Conservation (phyloP, 2,888 invertebrate species). For the Gymnocheta viridis region DNA sequence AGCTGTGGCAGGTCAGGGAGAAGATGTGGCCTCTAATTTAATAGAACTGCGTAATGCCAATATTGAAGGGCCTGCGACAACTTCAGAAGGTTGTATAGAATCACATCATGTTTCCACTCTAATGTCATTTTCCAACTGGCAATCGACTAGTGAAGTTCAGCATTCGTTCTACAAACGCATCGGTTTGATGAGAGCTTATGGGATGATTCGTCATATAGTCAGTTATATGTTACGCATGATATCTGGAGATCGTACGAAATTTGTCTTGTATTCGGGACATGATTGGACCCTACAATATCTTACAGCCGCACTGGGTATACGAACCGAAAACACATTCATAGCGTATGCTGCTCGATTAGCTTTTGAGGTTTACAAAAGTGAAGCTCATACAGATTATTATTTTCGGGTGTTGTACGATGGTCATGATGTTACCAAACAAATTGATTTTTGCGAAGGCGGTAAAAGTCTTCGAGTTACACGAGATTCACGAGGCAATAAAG, state of each 20-base stretch:
- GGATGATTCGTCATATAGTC: constrained; percentile 91
- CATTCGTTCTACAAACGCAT: constrained; percentile 85
- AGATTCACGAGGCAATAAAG: constrained; percentile 82
- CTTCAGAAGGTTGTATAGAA: constrained; percentile 84
- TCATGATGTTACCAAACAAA: constrained; percentile 90
- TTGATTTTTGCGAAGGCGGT: constrained; percentile 89
- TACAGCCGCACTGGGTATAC: constrained; percentile 89
- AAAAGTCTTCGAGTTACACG: constrained; percentile 84
- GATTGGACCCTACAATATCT: constrained; percentile 94
- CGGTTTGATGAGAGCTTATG: constrained; percentile 90
- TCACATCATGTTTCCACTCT: constrained; percentile 89
- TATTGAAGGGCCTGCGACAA: constrained; percentile 6
- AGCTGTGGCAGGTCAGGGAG: constrained; percentile 73
- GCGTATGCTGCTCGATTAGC: constrained; percentile 93
- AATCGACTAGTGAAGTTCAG: constrained; percentile 85
- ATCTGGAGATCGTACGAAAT: constrained; percentile 88
- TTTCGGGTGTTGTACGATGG: constrained; percentile 94
- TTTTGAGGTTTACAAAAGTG: constrained; percentile 92
- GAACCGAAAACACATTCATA: constrained; percentile 84
- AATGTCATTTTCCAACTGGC: constrained; percentile 92
- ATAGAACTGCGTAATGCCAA: constrained; percentile 48
- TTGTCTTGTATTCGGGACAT: constrained; percentile 94
- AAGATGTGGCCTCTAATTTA: constrained; percentile 58
- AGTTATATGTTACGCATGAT: constrained; percentile 92
- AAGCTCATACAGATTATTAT: constrained; percentile 86